phyloP scores from a whole-genome alignment of 2,888 invertebrate species.

The Siphlonurus alternatus region DNA sequence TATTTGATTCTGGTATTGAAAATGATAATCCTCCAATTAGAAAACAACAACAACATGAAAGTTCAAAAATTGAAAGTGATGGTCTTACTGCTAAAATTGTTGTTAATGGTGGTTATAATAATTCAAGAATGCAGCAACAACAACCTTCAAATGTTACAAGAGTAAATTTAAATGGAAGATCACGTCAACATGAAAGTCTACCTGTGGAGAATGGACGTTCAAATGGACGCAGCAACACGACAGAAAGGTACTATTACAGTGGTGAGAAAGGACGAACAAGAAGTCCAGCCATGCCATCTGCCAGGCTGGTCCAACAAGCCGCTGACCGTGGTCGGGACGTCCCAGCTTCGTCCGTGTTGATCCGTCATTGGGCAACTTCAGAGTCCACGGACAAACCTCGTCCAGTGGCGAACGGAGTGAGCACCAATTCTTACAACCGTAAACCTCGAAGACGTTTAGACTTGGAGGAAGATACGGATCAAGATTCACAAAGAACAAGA shows the following conservation, averaged over 20 bases:
- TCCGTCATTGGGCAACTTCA: background rate
- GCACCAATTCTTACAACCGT: background rate
- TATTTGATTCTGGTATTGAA: constrained; percentile 1
- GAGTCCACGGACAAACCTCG: background rate
- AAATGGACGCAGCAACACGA: background rate
- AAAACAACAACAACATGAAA: too few relatives aligned
- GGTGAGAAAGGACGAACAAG: background rate
- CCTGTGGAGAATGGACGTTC: background rate
- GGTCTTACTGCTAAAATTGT: background rate
- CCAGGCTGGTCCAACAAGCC: background rate
- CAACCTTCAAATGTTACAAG: background rate
- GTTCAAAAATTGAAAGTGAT: background rate
- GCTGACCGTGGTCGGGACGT: background rate
- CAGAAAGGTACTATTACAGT: background rate
- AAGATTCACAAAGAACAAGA: background rate
- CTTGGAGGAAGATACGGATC: background rate
- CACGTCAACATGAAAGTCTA: background rate
- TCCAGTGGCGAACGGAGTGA: background rate
- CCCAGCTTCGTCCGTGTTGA: background rate
- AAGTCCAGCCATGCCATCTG: background rate
- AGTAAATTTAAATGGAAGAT: background rate
- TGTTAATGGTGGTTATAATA: background rate
- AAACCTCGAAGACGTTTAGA: background rate
- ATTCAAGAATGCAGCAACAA: background rate
- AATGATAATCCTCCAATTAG: background rate